A percentile compares a stretch with the other conserved stretches of the same genome.
Conservation (phyloP, 2,888 invertebrate genomes). For the Bembecia ichneumoniformis region DNA sequence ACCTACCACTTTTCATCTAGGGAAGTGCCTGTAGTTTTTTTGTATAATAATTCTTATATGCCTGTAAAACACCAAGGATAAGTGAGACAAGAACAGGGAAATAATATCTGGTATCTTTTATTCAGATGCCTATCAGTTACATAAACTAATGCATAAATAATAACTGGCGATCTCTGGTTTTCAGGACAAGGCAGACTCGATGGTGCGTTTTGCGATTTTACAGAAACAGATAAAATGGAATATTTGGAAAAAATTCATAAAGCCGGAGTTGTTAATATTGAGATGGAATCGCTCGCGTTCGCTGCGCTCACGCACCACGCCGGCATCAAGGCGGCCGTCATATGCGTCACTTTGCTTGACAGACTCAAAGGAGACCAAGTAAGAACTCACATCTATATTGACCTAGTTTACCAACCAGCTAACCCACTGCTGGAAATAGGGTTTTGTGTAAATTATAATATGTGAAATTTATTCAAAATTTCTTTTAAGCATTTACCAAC, state of each 20-base stretch:
- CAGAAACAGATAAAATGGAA: constrained; percentile 89
- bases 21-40: too few species aligned
- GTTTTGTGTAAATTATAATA: not conserved
- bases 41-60: too few species aligned
- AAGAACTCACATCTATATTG: constrained; percentile 11
- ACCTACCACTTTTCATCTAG: too few species aligned
- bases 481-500: too few species aligned
- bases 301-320: constrained; percentile 95
- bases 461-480: not conserved
- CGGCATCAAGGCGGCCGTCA: constrained; percentile 92
- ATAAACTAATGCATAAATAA: too few species aligned
- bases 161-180: not conserved
- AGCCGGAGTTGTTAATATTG: constrained; percentile 92
- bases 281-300: constrained; percentile 96
- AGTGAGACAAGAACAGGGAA: too few species aligned
- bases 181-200: constrained; percentile 94
- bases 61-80: too few species aligned
- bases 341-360: constrained; percentile 94
- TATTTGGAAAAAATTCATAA: constrained; percentile 83
- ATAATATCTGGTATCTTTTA: too few species aligned
- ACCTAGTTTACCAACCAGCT: not conserved
- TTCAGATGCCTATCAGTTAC: too few species aligned
- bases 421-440: not conserved
- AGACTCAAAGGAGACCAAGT: constrained; percentile 96
- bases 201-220: constrained; percentile 97